Conservation (phyloP, 30 jellyfish, hydroid and myxozoan species). For the Hydractinia symbiolongicarpus region DNA sequence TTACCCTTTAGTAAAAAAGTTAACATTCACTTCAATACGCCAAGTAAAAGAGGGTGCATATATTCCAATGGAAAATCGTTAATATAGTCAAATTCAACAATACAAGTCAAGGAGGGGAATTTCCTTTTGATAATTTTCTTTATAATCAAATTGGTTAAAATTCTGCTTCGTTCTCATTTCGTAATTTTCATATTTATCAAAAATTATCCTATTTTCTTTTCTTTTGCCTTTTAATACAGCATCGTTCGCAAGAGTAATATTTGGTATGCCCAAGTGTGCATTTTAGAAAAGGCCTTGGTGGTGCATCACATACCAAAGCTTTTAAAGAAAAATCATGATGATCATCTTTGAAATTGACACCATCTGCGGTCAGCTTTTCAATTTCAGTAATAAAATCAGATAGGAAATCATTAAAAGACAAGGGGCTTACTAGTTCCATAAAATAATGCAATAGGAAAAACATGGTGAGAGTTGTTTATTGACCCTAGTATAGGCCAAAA, state of each 20-base stretch:
- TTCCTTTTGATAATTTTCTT: too few species aligned
- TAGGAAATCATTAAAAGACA: not conserved
- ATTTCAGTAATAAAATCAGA: slow-evolving; percentile 8
- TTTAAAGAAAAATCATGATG: slow-evolving; percentile 2
- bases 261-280: slow-evolving; percentile 23
- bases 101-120: too few species aligned
- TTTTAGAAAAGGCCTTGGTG: slow-evolving; percentile 42
- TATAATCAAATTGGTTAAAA: too few species aligned
- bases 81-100: slow-evolving; percentile 12
- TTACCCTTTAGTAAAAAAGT: too few species aligned
- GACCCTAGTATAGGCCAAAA: slow-evolving; percentile 28
- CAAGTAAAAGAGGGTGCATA: not conserved
- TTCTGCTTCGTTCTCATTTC: too few species aligned
- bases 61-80: not conserved
- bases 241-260: slow-evolving; percentile 42
- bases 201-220: not conserved
- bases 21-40: slow-evolving; percentile 5
- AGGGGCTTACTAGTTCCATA: slow-evolving; percentile 21
- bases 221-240: slow-evolving; percentile 22
- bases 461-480: not conserved
- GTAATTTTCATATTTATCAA: not conserved
- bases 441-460: slow-evolving; percentile 13
- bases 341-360: not conserved
- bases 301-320: slow-evolving; percentile 33
- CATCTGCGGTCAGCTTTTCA: slow-evolving; percentile 3